A percentile compares a stretch with the other conserved stretches of the same genome.
Evolutionary conservation across 2,113 vertebrate genomes (phyloP).

Genomic region (Platichthys flesus): DNA sequence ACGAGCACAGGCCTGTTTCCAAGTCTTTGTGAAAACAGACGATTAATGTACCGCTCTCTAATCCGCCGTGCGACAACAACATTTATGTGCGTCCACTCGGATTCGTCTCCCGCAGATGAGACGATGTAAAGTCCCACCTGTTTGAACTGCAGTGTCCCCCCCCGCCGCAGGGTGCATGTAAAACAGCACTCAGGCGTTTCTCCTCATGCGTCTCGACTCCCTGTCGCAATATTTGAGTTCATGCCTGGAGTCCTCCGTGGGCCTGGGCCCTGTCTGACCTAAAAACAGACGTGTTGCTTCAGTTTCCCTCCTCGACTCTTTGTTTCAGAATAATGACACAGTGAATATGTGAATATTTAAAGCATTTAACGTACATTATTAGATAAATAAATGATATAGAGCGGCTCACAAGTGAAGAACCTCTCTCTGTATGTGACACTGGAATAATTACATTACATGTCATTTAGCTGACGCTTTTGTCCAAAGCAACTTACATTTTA

Average conservation of each 20-base stretch:
- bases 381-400: background rate
- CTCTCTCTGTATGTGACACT: background rate
- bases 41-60: slow-evolving; percentile 40
- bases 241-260: slow-evolving; percentile 24
- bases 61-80: slow-evolving; percentile 53
- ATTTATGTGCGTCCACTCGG: slow-evolving; percentile 36
- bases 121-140: slow-evolving; percentile 51
- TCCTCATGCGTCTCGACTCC: slow-evolving; percentile 47
- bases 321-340: background rate
- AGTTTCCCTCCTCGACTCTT: background rate
- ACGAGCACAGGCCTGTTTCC: slow-evolving; percentile 39
- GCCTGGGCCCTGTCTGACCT: slow-evolving; percentile 2
- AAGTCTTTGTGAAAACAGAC: slow-evolving; percentile 47
- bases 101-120: slow-evolving; percentile 40
- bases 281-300: background rate
- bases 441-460: no score
- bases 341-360: background rate
- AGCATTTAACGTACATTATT: background rate
- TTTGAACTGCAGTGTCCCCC: slow-evolving; percentile 44
- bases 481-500: no score
- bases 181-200: slow-evolving; percentile 38
- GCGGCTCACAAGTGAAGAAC: no score
- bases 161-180: slow-evolving; percentile 39
- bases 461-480: no score
- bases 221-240: slow-evolving; percentile 49